Conservation (phyloP, 2,797 vertebrate genomes). For the Paratrypauchen microcephalus region DNA sequence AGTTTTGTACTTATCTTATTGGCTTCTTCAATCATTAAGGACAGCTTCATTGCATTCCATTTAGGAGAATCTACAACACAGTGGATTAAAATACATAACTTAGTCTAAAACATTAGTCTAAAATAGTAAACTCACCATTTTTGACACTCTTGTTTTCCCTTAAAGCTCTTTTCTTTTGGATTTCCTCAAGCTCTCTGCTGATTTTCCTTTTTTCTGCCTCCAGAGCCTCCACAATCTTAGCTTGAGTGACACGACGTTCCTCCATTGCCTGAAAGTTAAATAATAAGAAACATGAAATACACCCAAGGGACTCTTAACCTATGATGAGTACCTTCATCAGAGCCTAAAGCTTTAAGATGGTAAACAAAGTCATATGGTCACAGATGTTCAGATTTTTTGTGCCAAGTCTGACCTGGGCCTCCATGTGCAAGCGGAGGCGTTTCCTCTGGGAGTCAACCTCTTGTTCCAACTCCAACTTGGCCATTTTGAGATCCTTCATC, state of each 20-base stretch:
- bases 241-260: constrained; percentile 84
- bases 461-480: constrained; percentile 85
- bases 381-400: constrained; percentile 1
- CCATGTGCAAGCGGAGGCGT: constrained; percentile 86
- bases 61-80: constrained; percentile 74
- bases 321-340: constrained; percentile 3
- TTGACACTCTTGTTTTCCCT: constrained; percentile 56
- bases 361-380: constrained; percentile 17
- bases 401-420: constrained; percentile 82
- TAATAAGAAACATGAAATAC: constrained; percentile 42
- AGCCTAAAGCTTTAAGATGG: constrained; percentile 31
- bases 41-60: constrained; percentile 93
- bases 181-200: constrained; percentile 82
- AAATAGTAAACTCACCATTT: constrained; percentile 56
- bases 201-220: constrained; percentile 93
- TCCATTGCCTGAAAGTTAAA: constrained; percentile 82
- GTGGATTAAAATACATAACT: constrained; percentile 5
- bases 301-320: background rate
- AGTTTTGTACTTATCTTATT: constrained; percentile 88
- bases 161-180: constrained; percentile 70
- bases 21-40: constrained; percentile 94
- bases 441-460: constrained; percentile 84
- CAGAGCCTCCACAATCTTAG: constrained; percentile 89
- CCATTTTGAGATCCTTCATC: constrained; percentile 85
- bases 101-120: constrained; percentile 1